Evolutionary conservation across 2,888 invertebrate species (phyloP), one percentile per base, ranked within the genome.

Genomic region (Erebia ligea): DNA sequence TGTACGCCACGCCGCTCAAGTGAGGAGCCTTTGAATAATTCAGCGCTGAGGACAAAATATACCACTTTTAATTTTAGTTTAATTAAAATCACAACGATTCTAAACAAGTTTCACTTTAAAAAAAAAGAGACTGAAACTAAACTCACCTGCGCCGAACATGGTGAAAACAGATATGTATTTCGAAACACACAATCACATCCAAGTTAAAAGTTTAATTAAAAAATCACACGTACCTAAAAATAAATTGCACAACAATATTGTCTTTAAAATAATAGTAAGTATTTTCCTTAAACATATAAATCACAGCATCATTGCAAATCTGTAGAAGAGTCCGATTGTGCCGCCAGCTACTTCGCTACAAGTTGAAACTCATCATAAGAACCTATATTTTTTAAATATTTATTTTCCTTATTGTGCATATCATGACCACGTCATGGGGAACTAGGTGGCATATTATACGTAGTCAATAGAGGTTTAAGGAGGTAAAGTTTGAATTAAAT

Each of bases 1-100:
- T 92, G 77, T 87, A 86, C 75, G 82, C 85, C 5, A 90, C 91
- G 3, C 91, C 91, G 0, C 88, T 87, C 42, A 82, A 85, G 90
- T 91, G 69, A 86, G 88, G 79, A n/a, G 4, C 25, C n/a, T 57
- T 17, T 34, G 6, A 34, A n/a, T 42, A 48, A 11, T 56, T 13
- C 54, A 68, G 57, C 54, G 54, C 54, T 62, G 42, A 9, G 45
- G 48, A 48, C 17, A 21, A 40, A 11, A 34, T 34, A 34, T 34
- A 34, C 34, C 6, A 34, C 34, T 34, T 34, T n/a, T n/a, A n/a
- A n/a, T n/a, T n/a, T n/a, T n/a, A n/a, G n/a, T n/a, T n/a, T n/a
- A n/a, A n/a, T n/a, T n/a, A n/a, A n/a, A n/a, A n/a, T n/a, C n/a
- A n/a, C n/a, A n/a, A n/a, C n/a, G n/a, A n/a, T n/a, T n/a, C n/a